These are phyloP conservation scores for Lepidocyrtoides sp. DNA, from an alignment of 2,888 invertebrate genomes.

Conservation along the genomic window DNA sequence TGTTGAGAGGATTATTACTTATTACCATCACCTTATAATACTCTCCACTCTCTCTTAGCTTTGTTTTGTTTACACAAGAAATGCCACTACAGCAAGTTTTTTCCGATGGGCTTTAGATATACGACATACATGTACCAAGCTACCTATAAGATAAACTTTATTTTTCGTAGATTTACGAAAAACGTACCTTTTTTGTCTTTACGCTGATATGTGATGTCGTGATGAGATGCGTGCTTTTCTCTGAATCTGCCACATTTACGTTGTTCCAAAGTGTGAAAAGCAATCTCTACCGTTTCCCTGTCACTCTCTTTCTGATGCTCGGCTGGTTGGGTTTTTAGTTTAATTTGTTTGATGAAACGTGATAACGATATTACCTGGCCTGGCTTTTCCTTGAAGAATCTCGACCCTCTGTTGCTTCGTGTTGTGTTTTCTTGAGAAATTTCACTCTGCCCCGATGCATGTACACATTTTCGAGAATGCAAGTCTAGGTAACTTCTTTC, in stretches of 20 bases:
- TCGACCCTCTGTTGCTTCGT: not conserved
- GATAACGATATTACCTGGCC: conserved; percentile 27
- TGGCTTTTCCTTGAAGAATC: not conserved
- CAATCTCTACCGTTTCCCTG: conserved; percentile 37
- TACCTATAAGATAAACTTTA: too few species aligned
- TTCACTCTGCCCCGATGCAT: not conserved
- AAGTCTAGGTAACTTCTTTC: too few species aligned
- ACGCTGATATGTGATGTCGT: not conserved
- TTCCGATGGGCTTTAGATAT: too few species aligned
- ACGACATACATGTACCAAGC: too few species aligned
- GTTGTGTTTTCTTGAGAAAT: not conserved
- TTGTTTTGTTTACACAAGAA: not conserved
- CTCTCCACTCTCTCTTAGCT: not conserved
- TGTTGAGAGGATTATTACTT: conserved; percentile 62
- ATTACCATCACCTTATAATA: not conserved
- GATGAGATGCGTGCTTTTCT: conserved; percentile 8
- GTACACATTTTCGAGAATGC: not conserved
- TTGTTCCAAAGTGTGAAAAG: conserved; percentile 65
- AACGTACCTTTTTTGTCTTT: conserved; percentile 23
- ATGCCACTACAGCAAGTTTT: not conserved
- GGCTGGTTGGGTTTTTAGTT: not conserved
- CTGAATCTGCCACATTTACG: conserved; percentile 44
- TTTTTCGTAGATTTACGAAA: not conserved
- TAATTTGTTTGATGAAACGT: conserved; percentile 7
- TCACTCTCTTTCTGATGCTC: not conserved